phyloP scores from a whole-genome alignment of 2,888 invertebrate genomes.

The Sicus ferrugineus region DNA sequence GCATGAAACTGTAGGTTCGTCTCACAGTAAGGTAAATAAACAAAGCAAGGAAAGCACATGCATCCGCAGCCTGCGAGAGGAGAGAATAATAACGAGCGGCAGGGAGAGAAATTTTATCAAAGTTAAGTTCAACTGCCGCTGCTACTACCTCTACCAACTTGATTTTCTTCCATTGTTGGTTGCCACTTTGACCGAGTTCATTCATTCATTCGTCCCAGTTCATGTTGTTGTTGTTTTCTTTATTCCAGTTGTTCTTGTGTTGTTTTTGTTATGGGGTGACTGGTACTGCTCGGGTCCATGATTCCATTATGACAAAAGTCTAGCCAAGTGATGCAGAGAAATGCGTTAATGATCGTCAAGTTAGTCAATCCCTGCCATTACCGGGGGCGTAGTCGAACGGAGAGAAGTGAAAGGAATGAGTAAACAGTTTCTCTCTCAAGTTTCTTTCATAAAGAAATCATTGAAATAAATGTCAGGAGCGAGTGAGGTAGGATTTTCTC shows the following conservation, averaged over 20 bases:
- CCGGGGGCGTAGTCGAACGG: no score
- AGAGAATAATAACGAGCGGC: background rate
- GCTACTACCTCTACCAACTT: conserved; percentile 6
- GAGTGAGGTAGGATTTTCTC: background rate
- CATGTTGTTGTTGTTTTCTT: conserved; percentile 13
- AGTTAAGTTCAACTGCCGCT: conserved; percentile 26
- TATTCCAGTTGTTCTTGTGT: conserved; percentile 18
- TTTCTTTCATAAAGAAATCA: conserved; percentile 10
- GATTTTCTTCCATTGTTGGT: conserved; percentile 3
- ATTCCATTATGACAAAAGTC: conserved; percentile 14
- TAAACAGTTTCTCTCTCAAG: background rate
- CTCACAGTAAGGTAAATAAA: conserved; percentile 15
- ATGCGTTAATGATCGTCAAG: conserved; percentile 19
- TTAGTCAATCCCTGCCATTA: background rate
- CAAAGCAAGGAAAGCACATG: conserved; percentile 14
- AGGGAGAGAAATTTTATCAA: conserved; percentile 22
- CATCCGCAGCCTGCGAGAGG: background rate
- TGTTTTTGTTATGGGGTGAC: conserved; percentile 25
- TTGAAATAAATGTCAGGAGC: background rate
- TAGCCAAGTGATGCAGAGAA: conserved; percentile 18
- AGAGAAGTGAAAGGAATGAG: background rate
- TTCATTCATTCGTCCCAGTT: conserved; percentile 29
- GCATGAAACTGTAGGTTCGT: conserved; percentile 18
- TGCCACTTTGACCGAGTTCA: conserved; percentile 32
- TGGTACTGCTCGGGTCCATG: background rate